Conservation (phyloP, 2,797 vertebrate genomes). For the Acomys russatus region DNA sequence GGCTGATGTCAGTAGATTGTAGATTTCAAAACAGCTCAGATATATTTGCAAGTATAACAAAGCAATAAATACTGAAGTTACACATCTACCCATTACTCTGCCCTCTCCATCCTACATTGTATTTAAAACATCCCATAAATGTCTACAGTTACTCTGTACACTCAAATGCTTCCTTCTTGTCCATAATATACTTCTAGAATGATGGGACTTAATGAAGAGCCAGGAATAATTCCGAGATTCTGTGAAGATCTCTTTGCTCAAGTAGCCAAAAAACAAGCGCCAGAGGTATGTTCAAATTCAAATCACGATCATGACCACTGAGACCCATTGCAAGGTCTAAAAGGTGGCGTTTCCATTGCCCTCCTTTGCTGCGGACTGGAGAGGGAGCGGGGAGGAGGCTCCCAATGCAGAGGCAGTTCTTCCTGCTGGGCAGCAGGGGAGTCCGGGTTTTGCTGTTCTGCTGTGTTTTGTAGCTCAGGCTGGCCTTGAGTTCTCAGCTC, state of each 20-base stretch:
- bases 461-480: background rate
- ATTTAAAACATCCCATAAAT: background rate
- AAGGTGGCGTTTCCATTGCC: background rate
- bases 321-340: background rate
- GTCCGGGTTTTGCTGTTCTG: background rate
- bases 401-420: background rate
- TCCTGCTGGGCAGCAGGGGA: background rate
- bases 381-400: background rate
- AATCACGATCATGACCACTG: background rate
- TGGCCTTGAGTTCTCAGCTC: background rate
- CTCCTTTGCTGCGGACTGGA: background rate
- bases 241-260: constrained; percentile 94
- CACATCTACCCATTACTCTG: background rate
- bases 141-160: background rate
- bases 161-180: background rate
- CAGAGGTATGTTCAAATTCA: constrained; percentile 89
- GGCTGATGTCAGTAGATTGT: background rate
- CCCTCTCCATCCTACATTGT: background rate
- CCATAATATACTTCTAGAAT: constrained; percentile 90
- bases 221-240: constrained; percentile 97
- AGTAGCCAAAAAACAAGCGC: constrained; percentile 89
- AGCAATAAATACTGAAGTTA: background rate
- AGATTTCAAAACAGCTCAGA: background rate
- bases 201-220: constrained; percentile 97
- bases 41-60: background rate